Evolutionary conservation across 2,113 vertebrate genomes (phyloP).

Genomic region (Oryzias javanicus): DNA sequence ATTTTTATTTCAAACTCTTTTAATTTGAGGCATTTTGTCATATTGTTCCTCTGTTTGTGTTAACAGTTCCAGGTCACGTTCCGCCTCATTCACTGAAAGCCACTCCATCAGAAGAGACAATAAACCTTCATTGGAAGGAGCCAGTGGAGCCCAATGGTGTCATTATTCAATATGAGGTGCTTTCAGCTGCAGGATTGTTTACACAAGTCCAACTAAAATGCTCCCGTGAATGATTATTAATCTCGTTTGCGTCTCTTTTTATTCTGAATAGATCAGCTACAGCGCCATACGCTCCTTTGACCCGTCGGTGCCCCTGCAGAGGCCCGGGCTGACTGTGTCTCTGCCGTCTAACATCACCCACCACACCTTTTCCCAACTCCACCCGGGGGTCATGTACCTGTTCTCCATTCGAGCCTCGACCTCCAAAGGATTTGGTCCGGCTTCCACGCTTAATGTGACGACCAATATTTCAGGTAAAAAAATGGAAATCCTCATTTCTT

Average conservation of each 20-base stretch:
- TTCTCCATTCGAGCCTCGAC: slow-evolving; percentile 94
- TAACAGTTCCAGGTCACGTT: slow-evolving; percentile 90
- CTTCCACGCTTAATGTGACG: slow-evolving; percentile 89
- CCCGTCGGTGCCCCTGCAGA: slow-evolving; percentile 89
- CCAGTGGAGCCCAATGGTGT: slow-evolving; percentile 94
- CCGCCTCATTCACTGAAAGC: slow-evolving; percentile 90
- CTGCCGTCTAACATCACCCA: slow-evolving; percentile 91
- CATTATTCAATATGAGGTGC: slow-evolving; percentile 98
- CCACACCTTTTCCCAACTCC: slow-evolving; percentile 89
- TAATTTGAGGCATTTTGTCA: not conserved
- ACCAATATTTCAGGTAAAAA: slow-evolving; percentile 94
- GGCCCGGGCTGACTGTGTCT: slow-evolving; percentile 86
- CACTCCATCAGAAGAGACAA: slow-evolving; percentile 95
- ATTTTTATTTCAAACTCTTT: no score
- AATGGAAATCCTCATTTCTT: not conserved
- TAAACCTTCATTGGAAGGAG: slow-evolving; percentile 96
- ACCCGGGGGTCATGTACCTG: slow-evolving; percentile 96
- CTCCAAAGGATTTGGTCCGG: slow-evolving; percentile 91
- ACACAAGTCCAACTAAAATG: not conserved
- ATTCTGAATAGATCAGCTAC: slow-evolving; percentile 86
- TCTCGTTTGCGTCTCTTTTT: not conserved
- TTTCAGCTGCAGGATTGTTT: not conserved
- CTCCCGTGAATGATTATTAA: not conserved
- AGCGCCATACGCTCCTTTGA: slow-evolving; percentile 91
- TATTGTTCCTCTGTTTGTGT: slow-evolving; percentile 32